These are phyloP conservation scores for Eugnorisma glareosa DNA, from an alignment of 2,888 invertebrate species.

Conservation along the genomic window DNA sequence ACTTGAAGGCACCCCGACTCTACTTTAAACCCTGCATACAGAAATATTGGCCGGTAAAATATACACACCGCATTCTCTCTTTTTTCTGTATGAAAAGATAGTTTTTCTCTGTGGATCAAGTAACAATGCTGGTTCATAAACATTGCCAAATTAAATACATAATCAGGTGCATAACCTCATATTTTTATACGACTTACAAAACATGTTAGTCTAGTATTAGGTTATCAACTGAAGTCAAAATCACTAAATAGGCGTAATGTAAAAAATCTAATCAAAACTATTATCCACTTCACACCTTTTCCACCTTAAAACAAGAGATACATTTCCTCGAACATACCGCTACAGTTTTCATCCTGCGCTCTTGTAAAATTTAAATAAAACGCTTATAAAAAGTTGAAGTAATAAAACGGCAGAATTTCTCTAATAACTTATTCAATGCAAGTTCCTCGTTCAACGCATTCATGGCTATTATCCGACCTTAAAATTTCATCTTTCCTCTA, in stretches of 20 bases:
- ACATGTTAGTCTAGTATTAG: background rate
- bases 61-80: no score
- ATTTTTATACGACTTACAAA: background rate
- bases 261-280: background rate
- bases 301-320: background rate
- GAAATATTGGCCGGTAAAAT: no score
- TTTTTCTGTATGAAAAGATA: no score
- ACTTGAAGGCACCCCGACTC: no score
- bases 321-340: conserved; percentile 8
- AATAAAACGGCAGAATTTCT: conserved; percentile 62
- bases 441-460: conserved; percentile 64
- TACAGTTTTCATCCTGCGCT: conserved; percentile 25
- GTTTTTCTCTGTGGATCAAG: no score
- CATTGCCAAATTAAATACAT: no score
- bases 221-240: background rate
- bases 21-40: no score
- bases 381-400: conserved; percentile 53
- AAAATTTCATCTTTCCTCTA: conserved; percentile 65
- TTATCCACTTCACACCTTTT: no score
- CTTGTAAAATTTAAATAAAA: conserved; percentile 54
- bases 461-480: conserved; percentile 67
- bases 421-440: conserved; percentile 72
- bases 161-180: no score
- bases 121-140: no score
- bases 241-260: background rate